Base-by-base conservation (phyloP, 2,888 invertebrate species). In the Latrodectus elegans region DNA sequence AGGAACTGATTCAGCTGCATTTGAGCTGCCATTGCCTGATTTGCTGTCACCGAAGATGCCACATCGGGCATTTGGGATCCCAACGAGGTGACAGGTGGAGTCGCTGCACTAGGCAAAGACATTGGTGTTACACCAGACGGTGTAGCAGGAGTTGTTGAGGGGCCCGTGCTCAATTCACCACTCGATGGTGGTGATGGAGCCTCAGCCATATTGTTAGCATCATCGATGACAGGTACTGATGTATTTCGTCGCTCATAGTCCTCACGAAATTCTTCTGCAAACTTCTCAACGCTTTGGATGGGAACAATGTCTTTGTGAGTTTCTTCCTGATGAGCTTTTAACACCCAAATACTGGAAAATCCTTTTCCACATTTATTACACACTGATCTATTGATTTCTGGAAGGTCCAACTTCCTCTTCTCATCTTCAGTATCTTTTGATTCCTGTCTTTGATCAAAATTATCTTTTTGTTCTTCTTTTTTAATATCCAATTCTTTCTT, bases 281-380 rank as follows among this genome's bases (percentile, higher is more conserved):
- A 97, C 93, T 96, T 96, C 93, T 98, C 97, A 90, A 98, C 94
- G 92, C 96, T 95, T 92, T 97, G 96, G 87, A 96, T 94, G 64
- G 97, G 97, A 91, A 98, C 96, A 92, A 97, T 94, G 92, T 97
- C 96, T 92, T 96, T 95, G 93, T 98, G 98, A 91, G 97, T 96
- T 94, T 98, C 97, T 93, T 98, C 98, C 94, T 97, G 96, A 93
- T 98, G 98, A 91, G 97, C 96, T 93, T 98, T 98, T 92, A 98
- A 94, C 91, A 98, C 97, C 95, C 97, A 98, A 91, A 97, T 96
- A 93, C 97, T 97, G 91, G 97, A 97, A 93, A 98, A 98, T 92
- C 96, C 96, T 93, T 97, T 97, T 92, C 95, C 95, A 93, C 98
- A 98, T 92, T 96, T 96, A 91, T 95, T 95, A 93, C 98, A 98